A percentile compares a stretch with the other conserved stretches of the same genome.
Evolutionary conservation across 23 tunicate species (phyloP).

Genomic region (Phallusia fumigata): DNA sequence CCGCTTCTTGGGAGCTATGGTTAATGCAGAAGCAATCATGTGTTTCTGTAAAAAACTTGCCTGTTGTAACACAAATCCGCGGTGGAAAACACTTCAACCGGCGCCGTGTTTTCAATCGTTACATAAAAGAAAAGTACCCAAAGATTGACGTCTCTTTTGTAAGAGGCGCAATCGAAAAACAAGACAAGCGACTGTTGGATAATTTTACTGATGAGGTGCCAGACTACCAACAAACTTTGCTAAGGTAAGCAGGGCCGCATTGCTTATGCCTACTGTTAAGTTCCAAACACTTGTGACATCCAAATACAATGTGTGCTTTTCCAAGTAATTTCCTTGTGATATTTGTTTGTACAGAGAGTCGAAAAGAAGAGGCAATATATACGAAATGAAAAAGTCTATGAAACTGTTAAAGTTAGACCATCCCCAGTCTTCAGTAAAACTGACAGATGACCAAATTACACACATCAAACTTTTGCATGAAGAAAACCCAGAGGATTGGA

Average conservation of each 20-base stretch:
- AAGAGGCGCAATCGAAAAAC: background rate
- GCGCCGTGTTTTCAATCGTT: background rate
- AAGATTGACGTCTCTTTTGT: background rate
- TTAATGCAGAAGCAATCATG: background rate
- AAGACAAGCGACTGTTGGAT: background rate
- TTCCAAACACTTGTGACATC: too few relatives aligned
- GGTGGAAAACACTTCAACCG: constrained; percentile 3
- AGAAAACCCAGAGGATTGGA: constrained; percentile 12
- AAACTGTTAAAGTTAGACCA: background rate
- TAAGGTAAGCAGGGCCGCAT: background rate
- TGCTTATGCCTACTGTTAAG: too few relatives aligned
- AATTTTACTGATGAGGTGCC: background rate
- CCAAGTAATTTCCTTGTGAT: background rate
- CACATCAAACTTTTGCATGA: constrained; percentile 17
- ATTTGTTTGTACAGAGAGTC: background rate
- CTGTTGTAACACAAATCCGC: background rate
- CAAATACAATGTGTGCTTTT: background rate
- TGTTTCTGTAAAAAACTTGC: background rate
- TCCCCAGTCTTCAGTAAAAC: background rate
- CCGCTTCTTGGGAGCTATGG: background rate
- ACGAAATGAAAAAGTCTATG: background rate
- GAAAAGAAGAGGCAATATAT: background rate
- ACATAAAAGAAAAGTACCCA: background rate
- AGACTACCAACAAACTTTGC: background rate
- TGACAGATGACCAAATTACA: background rate